Evolutionary conservation across 2,888 invertebrate species (phyloP), one percentile per base, ranked within the genome.

Genomic region (Rapana venosa): DNA sequence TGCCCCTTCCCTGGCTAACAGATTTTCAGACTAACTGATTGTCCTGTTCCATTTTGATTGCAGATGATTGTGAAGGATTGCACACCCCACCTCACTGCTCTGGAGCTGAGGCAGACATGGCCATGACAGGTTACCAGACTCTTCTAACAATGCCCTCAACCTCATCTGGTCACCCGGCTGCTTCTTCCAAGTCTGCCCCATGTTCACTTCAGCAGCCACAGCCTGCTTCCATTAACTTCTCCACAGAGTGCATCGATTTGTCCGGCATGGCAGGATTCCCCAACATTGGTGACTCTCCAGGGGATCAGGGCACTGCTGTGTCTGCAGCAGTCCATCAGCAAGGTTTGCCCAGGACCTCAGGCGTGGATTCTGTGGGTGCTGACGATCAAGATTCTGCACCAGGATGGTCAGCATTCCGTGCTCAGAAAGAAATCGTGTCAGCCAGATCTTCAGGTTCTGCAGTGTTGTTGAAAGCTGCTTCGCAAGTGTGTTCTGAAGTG

Each of bases 31-130:
- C 47, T 47, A n/a, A 47, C 47, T 47, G 47, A 47, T 47, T 47
- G 47, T 47, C 47, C 47, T 8, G 47, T 47, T 47, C 47, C 47
- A 47, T 47, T 47, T 2, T 47, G 47, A 47, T 47, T 47, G 47
- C 47, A 47, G 47, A 47, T 47, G 47, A 47, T 47, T 47, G 47
- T 47, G 47, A 47, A 36, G 74, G 56, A n/a, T 35, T 87, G 17
- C 87, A 87, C 74, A 87, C 87, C 47, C 87, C 87, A 15, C 87
- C 87, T 36, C 87, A 66, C 30, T 30, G 66, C 32, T 86, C 86
- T 17, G 84, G 5, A 13, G 15, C 58, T 0, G 58, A 85, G 17
- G 84, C 84, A n/a, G 84, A 58, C 36, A 58, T 58, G 0, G 22
- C 22, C 8, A 22, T 30, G 30, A n/a, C 81, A 0, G 81, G 22